Percentiles rank a stretch among this genome's conserved stretches.
phyloP scores from a whole-genome alignment of 2,888 invertebrate genomes.

The Callinectes sapidus region DNA sequence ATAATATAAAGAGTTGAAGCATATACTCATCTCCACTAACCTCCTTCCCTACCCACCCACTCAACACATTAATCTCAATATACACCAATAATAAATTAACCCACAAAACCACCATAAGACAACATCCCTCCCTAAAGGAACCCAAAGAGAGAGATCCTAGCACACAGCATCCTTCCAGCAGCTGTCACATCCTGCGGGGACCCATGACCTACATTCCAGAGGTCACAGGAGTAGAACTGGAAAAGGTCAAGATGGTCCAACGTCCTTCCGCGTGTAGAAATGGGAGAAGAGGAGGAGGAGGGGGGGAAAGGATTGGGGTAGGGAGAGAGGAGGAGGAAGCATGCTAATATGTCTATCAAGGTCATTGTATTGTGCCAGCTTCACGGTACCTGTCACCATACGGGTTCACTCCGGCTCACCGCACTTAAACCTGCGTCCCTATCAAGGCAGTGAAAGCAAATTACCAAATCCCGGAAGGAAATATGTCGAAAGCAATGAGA shows the following conservation, averaged over 20 bases:
- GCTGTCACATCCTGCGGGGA: not conserved
- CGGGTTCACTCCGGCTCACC: not conserved
- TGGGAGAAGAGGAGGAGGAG: not conserved
- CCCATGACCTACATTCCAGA: not conserved
- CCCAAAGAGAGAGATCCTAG: not conserved
- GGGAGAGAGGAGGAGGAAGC: not conserved
- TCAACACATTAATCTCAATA: not conserved
- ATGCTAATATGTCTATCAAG: not conserved
- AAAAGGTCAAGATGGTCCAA: not conserved
- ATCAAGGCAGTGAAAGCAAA: too few relatives aligned
- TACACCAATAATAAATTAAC: too few relatives aligned
- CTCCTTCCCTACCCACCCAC: too few relatives aligned
- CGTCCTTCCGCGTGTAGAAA: not conserved
- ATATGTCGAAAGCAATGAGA: too few relatives aligned
- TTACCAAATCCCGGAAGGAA: too few relatives aligned
- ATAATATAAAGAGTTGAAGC: too few relatives aligned
- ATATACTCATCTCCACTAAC: too few relatives aligned
- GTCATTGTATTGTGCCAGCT: not conserved
- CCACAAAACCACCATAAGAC: not conserved
- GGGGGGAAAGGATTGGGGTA: not conserved
- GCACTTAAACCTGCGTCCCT: too few relatives aligned
- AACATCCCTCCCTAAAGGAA: too few relatives aligned
- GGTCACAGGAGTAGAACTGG: not conserved
- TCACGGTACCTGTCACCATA: not conserved
- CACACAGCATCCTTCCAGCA: not conserved